Evolutionary conservation across 2,113 vertebrate species (phyloP), one percentile per base, ranked within the genome.

Genomic region (Microtus montanus): DNA sequence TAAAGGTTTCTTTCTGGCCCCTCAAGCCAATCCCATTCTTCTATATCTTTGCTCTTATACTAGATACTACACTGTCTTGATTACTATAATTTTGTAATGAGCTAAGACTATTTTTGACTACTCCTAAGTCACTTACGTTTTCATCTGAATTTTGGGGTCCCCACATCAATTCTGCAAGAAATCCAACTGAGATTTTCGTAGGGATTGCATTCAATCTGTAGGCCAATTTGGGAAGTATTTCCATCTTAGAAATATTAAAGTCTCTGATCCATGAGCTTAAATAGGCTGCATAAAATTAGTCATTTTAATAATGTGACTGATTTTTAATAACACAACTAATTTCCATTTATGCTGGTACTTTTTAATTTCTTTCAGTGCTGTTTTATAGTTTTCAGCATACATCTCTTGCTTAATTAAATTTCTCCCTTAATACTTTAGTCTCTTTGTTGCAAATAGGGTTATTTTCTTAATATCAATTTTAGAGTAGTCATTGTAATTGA

Each of bases 391-490:
- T 97, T 93, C n/a, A 71, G 41, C 71, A 19, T 79, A 49, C 47
- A 91, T 75, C 6, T 90, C 68, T 83, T 66, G 26, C 73, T 92
- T 87, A 66, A 24, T 89, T 93, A 75, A 90, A 64, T 87, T 71
- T 86, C 70, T 89, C 75, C 44, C 75, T 96, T 52, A 84, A 79
- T 87, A 77, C 35, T 85, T 80, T 79, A 88, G 89, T 79, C 5
- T 93, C 91, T 92, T 88, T 95, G 20, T 75, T 89, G 0, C 78
- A 91, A 88, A 61, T 80, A 61, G 58, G 92, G 30, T 94, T 96
- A 20, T 92, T 94, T 94, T 63, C 82, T 93, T 91, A 94, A 88
- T 90, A 87, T 89, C 19, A 63, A 49, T 77, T 89, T 92, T 92
- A 61, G 15, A 87, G 89, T 93, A 19, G 64, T 96, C 78, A 87